These are phyloP conservation scores for Oxyura jamaicensis DNA, from an alignment of 2,113 vertebrate species.

Conservation along the genomic window DNA sequence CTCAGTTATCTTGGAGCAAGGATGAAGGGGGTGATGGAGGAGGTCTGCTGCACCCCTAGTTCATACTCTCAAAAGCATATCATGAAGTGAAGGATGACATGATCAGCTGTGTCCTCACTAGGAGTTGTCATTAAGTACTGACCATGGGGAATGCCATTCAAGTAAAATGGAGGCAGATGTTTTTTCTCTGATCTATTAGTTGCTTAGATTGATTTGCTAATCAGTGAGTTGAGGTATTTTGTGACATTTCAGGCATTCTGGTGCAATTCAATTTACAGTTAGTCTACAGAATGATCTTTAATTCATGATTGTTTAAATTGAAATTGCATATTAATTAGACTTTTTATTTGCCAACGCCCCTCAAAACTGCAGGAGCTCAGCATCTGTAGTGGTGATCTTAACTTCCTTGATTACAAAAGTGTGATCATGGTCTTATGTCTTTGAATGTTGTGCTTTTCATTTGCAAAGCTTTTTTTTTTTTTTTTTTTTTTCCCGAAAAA, in stretches of 20 bases:
- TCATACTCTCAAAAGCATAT: background rate
- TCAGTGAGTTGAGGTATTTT: constrained; percentile 62
- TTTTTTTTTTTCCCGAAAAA: background rate
- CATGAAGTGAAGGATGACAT: background rate
- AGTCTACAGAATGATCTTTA: constrained; percentile 45
- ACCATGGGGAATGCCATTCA: constrained; percentile 36
- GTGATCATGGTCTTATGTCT: background rate
- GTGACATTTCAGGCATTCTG: constrained; percentile 55
- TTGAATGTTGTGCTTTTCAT: background rate
- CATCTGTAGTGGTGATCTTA: background rate
- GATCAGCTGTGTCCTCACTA: constrained; percentile 48
- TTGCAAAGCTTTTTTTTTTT: background rate
- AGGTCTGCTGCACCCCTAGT: background rate
- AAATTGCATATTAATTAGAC: constrained; percentile 54
- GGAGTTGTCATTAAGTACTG: constrained; percentile 46
- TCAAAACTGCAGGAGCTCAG: constrained; percentile 20
- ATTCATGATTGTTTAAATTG: constrained; percentile 65
- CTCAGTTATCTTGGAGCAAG: background rate
- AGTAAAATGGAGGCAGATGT: constrained; percentile 46
- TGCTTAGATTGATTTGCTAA: constrained; percentile 55
- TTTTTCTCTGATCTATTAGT: constrained; percentile 65
- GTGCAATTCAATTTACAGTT: constrained; percentile 20
- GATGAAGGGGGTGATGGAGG: background rate
- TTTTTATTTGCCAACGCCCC: constrained; percentile 6
- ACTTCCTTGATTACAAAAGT: background rate